Evolutionary conservation across 2,888 invertebrate genomes (phyloP), one percentile per base, ranked within the genome.

Genomic region (Eristalinus sepulchralis): DNA sequence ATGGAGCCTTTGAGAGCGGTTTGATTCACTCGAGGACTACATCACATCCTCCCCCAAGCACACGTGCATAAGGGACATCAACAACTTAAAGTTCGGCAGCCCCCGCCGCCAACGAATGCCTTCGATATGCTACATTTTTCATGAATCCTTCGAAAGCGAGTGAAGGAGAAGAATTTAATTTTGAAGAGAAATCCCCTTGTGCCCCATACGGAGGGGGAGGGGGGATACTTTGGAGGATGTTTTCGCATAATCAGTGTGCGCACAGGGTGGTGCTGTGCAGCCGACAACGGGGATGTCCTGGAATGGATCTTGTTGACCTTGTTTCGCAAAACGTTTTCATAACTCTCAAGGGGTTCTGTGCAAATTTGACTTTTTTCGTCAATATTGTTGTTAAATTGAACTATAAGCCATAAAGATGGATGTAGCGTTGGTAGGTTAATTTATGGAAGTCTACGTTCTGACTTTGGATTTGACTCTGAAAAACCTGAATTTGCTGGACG

Each of bases 91-190:
- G 57, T 47, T 47, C 17, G 47, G 13, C 27, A 27, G 27, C 5
- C 27, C 2, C 27, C 27, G 27, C n/a, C n/a, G n/a, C n/a, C n/a
- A n/a, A n/a, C n/a, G n/a, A n/a, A n/a, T n/a, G n/a, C n/a, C n/a
- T n/a, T n/a, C n/a, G n/a, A n/a, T n/a, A 10, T 57, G 24, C 1
- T 57, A 24, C 24, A 24, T 57, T 57, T 57, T 57, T 57, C 57
- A 27, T 13, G 57, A 24, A 57, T n/a, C 8, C 57, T 57, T 68
- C 17, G 57, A n/a, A 36, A 57, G 13, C 22, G 34, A 57, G n/a
- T 55, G 67, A 33, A 55, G 55, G 22, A 22, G 55, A 53, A 57
- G 22, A 68, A 33, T 57, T 68, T 68, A 68, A 68, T 68, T 68
- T 68, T 57, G 57, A 57, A 11, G 57, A 57, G 57, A 57, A 57